Percentiles rank a stretch among this genome's conserved stretches.
phyloP scores from a whole-genome alignment of 2,797 vertebrate genomes.

The Diplodus sargus region DNA sequence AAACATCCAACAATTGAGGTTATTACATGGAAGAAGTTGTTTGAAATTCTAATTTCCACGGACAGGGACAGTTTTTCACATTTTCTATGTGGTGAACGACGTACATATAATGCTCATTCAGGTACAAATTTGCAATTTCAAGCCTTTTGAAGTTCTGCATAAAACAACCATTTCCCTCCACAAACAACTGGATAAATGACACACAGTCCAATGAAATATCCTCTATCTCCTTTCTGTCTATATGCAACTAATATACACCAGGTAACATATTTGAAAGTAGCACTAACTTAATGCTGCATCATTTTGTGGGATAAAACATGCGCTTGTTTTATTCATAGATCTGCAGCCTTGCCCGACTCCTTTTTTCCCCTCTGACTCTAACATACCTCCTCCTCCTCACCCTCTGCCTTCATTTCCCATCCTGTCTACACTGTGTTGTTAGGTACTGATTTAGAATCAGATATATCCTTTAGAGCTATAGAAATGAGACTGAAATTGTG shows the following conservation, averaged over 20 bases:
- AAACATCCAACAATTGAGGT: neutral
- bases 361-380: neutral
- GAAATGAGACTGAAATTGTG: neutral
- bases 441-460: neutral
- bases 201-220: too few relatives aligned
- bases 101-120: neutral
- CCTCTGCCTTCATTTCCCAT: neutral
- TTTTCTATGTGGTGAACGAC: neutral
- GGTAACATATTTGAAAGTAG: conserved; percentile 10
- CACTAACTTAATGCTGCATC: conserved; percentile 9
- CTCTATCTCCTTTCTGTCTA: too few relatives aligned
- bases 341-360: neutral
- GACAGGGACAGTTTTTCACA: neutral
- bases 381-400: neutral
- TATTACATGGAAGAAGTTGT: neutral
- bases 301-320: conserved; percentile 19
- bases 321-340: conserved; percentile 33
- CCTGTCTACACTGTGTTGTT: conserved; percentile 1
- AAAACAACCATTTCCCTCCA: too few relatives aligned
- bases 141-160: neutral
- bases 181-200: too few relatives aligned
- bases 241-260: conserved; percentile 3
- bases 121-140: neutral
- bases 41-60: neutral
- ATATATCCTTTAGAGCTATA: neutral